Base-by-base conservation (phyloP, 2,797 vertebrate species). In the Melanotaenia boesemani region DNA sequence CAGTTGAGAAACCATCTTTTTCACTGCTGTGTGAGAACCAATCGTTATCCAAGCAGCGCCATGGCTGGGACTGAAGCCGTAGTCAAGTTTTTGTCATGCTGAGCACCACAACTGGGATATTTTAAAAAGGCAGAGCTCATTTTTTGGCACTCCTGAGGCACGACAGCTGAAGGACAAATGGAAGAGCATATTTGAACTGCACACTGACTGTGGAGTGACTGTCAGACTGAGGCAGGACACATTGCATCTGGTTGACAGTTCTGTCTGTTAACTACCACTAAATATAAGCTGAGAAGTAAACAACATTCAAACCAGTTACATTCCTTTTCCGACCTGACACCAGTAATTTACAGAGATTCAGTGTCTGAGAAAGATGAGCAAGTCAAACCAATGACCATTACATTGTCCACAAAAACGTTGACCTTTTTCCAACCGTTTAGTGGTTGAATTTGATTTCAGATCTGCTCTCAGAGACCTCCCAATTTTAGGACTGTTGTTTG, bases 371-470 rank as follows among this genome's bases (percentile, higher is more conserved):
- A 32, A 36, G 18, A 65, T 59, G 37, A 57, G 20, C 70, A 48
- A 68, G 24, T n/a, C 18, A 39, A 71, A 62, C 32, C 57, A 54
- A 20, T n/a, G 76, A 68, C 56, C 44, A n/a, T 32, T 32, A 72
- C 48, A 50, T 20, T 34, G 39, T 48, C 63, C 57, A 56, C 59
- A 65, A 68, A 63, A 55, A 65, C 66, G 1, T n/a, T 46, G 18
- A 26, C 52, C 46, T 62, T 44, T 20, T 61, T 11, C 37, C 54
- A 74, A 78, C 71, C 20, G 32, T 60, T 39, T 36, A 52, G 58
- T 2, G 55, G 36, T 56, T 57, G 11, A 52, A 78, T 74, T 74
- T 80, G 44, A 68, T 78, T 58, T 70, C 2, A 26, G 59, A 79
- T 72, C 36, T 52, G 10, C 18, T 50, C 26, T 10, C 52, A 60